A percentile compares a stretch with the other conserved stretches of the same genome.
Evolutionary conservation across 1,140 invertebrate genomes (phyloP).

Genomic region (Drosophila sucinea): DNA sequence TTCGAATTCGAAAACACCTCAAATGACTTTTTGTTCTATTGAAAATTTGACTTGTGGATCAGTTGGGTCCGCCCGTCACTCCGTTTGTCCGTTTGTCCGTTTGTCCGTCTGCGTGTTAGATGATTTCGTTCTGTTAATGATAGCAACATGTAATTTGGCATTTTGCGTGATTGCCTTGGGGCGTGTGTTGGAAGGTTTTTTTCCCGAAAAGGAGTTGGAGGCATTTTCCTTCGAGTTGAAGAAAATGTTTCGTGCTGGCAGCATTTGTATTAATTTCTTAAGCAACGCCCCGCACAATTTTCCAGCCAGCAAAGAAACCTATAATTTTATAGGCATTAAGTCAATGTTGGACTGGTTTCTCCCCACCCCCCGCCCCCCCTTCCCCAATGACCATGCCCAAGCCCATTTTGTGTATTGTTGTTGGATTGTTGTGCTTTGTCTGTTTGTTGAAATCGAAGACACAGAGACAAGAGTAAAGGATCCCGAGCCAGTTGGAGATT

Average conservation of each 20-base stretch:
- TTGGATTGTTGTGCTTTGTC: slow-evolving; percentile 30
- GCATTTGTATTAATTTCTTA: slow-evolving; percentile 72
- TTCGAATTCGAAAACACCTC: slow-evolving; percentile 53
- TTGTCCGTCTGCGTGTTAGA: slow-evolving; percentile 70
- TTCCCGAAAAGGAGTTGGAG: slow-evolving; percentile 3
- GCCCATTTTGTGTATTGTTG: background rate
- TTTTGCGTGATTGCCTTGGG: slow-evolving; percentile 82
- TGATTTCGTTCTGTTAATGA: slow-evolving; percentile 77
- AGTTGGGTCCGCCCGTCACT: slow-evolving; percentile 13
- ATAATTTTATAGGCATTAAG: slow-evolving; percentile 80
- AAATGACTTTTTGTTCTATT: slow-evolving; percentile 58
- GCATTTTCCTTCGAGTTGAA: slow-evolving; percentile 58
- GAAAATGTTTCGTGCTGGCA: slow-evolving; percentile 65
- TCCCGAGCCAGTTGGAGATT: background rate
- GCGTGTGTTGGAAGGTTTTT: slow-evolving; percentile 43
- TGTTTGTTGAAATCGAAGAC: slow-evolving; percentile 32
- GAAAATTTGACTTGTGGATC: slow-evolving; percentile 15
- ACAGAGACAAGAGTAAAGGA: slow-evolving; percentile 3
- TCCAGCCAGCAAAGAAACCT: slow-evolving; percentile 66
- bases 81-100: slow-evolving; percentile 14
- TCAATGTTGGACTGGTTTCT: slow-evolving; percentile 66
- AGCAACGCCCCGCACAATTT: slow-evolving; percentile 76
- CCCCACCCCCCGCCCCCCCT: background rate
- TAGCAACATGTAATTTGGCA: slow-evolving; percentile 77
- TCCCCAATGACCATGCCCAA: background rate